Evolutionary conservation across 2,113 vertebrate genomes (phyloP).

Genomic region (Amphiprion ocellaris): DNA sequence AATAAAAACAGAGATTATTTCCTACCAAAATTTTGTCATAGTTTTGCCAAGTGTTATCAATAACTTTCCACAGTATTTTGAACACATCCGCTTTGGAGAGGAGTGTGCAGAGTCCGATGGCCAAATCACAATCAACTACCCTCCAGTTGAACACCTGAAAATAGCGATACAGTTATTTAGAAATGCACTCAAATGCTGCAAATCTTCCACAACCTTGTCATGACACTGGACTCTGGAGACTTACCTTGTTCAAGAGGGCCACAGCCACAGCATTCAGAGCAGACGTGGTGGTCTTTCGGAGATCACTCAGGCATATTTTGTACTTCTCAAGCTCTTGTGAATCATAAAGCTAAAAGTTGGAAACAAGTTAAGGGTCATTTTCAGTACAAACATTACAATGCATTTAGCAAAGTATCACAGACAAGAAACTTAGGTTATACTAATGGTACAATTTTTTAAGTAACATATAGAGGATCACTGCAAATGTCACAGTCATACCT

Average conservation of each 20-base stretch:
- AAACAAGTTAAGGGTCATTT: background rate
- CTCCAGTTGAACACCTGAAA: slow-evolving; percentile 94
- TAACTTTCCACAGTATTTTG: slow-evolving; percentile 93
- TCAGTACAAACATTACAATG: slow-evolving; percentile 6
- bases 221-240: slow-evolving; percentile 74
- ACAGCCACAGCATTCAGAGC: slow-evolving; percentile 82
- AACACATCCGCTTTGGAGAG: slow-evolving; percentile 88
- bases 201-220: background rate
- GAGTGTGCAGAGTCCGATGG: slow-evolving; percentile 92
- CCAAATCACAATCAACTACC: slow-evolving; percentile 90
- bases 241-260: slow-evolving; percentile 92
- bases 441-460: background rate
- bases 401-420: background rate
- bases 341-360: slow-evolving; percentile 82
- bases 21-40: slow-evolving; percentile 94
- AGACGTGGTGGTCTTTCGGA: slow-evolving; percentile 81
- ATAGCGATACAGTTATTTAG: background rate
- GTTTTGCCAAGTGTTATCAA: slow-evolving; percentile 93
- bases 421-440: no score
- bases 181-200: background rate
- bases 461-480: background rate
- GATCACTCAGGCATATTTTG: slow-evolving; percentile 75
- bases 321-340: slow-evolving; percentile 78
- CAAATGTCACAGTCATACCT: slow-evolving; percentile 53
- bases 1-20: background rate